Base-by-base conservation (phyloP, 2,888 invertebrate species). In the Morpho helenor region DNA sequence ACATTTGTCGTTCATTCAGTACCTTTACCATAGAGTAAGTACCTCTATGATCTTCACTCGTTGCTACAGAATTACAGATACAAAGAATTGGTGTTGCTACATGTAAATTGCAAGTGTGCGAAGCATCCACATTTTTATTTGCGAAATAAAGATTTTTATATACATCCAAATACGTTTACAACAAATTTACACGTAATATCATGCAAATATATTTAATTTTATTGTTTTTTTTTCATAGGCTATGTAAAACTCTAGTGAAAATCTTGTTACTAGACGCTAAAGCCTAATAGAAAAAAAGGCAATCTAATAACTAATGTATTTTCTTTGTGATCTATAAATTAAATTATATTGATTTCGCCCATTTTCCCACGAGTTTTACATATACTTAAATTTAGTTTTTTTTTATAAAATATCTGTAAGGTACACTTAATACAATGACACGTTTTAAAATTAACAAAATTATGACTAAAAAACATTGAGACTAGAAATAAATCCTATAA, bases 401-500 rank as follows among this genome's bases (percentile, higher is more conserved):
- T 53, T 52, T 51, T 41, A 41, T 54, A 51, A 50, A 54, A 8
- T 49, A 57, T 31, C 45, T 46, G 42, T 42, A 49, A 45, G 50
- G 54, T 49, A 50, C 42, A 42, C 42, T 52, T 45, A 43, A 41
- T 55, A 61, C 44, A 63, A 57, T 57, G 57, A 57, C 57, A 59
- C 58, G 53, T 60, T 59, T 60, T 61, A 75, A 76, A 75, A 76
- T 75, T 75, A 81, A 77, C 74, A 77, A 75, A 79, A 63, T 74
- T 84, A 87, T 81, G 79, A 85, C 83, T 85, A 85, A 71, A 75
- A 82, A 76, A 76, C 74, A 71, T 82, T 80, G 80, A 83, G 88
- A 88, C 88, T 88, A 88, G 88, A 88, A 73, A 77, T 80, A 83
- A 76, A 86, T 80, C 79, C 80, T 84, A 82, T 72, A 71, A 49